Percentiles rank a stretch among this genome's conserved stretches.
These are phyloP conservation scores for Oxyura jamaicensis DNA, from an alignment of 2,113 vertebrate genomes.

Conservation along the genomic window DNA sequence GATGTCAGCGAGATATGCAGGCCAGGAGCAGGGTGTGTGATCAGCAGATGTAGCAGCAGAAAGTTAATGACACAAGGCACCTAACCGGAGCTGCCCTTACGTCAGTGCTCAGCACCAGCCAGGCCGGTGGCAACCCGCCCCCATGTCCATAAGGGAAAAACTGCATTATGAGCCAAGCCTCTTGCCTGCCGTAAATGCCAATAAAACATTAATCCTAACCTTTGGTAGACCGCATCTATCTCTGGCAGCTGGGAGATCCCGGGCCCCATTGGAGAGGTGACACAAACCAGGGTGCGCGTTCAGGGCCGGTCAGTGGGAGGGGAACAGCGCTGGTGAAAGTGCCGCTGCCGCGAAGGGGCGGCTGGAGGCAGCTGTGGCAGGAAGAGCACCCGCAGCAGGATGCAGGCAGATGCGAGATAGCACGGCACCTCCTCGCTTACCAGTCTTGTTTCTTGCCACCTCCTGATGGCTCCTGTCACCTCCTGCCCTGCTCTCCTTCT, in stretches of 20 bases:
- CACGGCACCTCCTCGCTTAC: neutral
- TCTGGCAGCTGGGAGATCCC: neutral
- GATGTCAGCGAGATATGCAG: rapidly evolving
- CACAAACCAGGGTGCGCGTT: neutral
- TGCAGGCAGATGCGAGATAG: constrained; percentile 43
- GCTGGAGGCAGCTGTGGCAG: neutral
- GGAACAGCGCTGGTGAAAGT: neutral
- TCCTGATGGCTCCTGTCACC: neutral
- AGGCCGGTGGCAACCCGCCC: neutral
- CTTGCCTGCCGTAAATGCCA: neutral
- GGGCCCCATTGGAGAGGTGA: neutral
- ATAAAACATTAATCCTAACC: constrained; percentile 14
- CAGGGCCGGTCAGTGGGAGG: neutral
- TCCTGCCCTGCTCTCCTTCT: neutral
- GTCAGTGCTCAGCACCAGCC: neutral
- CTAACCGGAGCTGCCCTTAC: constrained; percentile 47
- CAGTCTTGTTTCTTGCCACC: neutral
- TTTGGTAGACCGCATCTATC: neutral
- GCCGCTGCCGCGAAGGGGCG: neutral
- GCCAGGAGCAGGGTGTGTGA: neutral
- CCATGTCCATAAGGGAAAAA: neutral
- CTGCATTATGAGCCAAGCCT: neutral
- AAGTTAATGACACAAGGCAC: constrained; percentile 53
- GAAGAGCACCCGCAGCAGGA: constrained; percentile 27
- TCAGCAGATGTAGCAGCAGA: constrained; percentile 32